A percentile compares a stretch with the other conserved stretches of the same genome.
phyloP scores from a whole-genome alignment of 2,888 invertebrate species.

The Penaeus monodon region DNA sequence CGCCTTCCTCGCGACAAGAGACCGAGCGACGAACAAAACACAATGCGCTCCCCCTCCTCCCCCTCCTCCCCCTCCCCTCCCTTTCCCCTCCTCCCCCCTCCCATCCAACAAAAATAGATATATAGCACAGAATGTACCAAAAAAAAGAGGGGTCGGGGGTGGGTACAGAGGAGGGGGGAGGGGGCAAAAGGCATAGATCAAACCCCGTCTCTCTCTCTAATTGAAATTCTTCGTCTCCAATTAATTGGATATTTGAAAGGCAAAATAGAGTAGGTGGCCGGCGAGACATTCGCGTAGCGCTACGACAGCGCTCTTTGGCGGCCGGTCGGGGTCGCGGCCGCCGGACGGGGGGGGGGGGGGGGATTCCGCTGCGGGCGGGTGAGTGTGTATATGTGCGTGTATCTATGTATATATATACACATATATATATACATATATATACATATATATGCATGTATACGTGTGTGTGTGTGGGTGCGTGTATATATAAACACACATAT shows the following conservation, averaged over 20 bases:
- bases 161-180: constrained; percentile 21
- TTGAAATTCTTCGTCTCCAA: constrained; percentile 50
- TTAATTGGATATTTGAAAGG: constrained; percentile 55
- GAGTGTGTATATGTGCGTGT: no score
- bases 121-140: neutral
- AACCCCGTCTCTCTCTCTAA: constrained; percentile 36
- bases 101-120: no score
- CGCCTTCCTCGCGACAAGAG: no score
- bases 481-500: neutral
- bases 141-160: constrained; percentile 15
- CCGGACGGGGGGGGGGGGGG: no score
- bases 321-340: no score
- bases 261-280: constrained; percentile 39
- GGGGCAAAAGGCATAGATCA: constrained; percentile 22
- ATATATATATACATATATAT: constrained; percentile 19
- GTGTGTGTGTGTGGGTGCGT: neutral
- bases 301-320: no score
- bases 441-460: constrained; percentile 10
- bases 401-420: neutral
- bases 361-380: no score
- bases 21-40: no score
- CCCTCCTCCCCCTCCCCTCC: no score
- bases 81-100: no score
- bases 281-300: neutral
- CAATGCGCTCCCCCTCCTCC: no score